phyloP scores from a whole-genome alignment of 1,140 invertebrate species.

The Adoxophyes honmai region DNA sequence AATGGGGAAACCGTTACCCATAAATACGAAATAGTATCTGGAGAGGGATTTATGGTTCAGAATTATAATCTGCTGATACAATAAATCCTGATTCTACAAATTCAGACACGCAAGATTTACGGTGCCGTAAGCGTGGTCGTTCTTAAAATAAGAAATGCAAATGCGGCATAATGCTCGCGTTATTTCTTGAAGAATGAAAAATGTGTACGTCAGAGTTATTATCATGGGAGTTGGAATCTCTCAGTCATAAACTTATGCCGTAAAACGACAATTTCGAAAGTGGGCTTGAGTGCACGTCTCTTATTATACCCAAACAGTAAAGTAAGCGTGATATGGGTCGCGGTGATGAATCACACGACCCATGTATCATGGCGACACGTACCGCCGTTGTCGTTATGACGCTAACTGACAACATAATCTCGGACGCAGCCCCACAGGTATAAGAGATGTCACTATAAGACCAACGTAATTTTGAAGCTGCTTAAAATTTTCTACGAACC shows the following conservation, averaged over 20 bases:
- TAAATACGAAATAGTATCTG: constrained; percentile 8
- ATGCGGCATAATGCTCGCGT: neutral
- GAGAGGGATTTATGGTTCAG: constrained; percentile 3
- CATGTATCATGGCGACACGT: constrained; percentile 35
- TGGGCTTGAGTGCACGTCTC: constrained; percentile 16
- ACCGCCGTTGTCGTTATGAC: constrained; percentile 21
- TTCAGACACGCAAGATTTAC: too few species aligned
- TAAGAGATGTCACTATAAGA: neutral
- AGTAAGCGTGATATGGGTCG: constrained; percentile 42
- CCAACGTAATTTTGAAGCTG: too few species aligned
- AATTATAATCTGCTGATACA: too few species aligned
- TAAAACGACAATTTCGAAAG: constrained; percentile 18
- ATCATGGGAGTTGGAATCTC: neutral
- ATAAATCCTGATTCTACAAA: too few species aligned
- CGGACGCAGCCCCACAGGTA: constrained; percentile 21
- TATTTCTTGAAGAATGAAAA: neutral
- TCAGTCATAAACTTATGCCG: neutral
- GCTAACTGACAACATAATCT: constrained; percentile 46
- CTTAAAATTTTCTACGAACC: too few species aligned
- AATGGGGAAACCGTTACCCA: constrained; percentile 26
- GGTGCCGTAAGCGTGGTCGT: too few species aligned
- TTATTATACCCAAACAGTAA: constrained; percentile 34
- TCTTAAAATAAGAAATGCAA: neutral
- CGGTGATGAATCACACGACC: constrained; percentile 46
- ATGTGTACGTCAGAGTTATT: neutral